Percentiles rank a stretch among this genome's conserved stretches.
phyloP scores from a whole-genome alignment of 2,888 invertebrate species.

The Acanthosepion pharaonis region DNA sequence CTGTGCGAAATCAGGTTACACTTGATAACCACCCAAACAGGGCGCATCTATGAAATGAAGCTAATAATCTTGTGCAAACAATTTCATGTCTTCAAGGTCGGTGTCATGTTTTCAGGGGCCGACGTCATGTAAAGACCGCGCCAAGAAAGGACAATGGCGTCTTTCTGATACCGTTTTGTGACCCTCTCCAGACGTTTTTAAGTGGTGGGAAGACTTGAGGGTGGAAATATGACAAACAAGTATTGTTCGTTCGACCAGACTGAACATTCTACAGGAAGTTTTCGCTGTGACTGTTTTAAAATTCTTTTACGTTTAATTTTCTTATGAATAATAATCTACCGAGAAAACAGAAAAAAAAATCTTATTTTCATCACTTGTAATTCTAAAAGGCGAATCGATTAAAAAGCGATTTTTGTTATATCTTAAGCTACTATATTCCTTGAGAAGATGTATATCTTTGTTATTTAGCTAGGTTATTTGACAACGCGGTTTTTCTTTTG shows the following conservation, averaged over 20 bases:
- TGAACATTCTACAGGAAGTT: neutral
- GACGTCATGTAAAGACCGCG: neutral
- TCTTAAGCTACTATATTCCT: too few relatives aligned
- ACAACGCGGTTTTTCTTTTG: too few relatives aligned
- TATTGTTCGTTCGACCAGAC: neutral
- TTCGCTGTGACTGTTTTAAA: neutral
- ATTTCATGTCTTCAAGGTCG: neutral
- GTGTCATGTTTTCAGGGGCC: neutral
- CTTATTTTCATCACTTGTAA: too few relatives aligned
- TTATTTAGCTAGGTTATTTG: too few relatives aligned
- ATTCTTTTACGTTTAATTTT: neutral
- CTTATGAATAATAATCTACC: neutral
- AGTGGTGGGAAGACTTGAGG: neutral
- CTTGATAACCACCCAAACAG: neutral
- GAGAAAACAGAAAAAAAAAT: too few relatives aligned
- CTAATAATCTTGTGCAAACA: neutral
- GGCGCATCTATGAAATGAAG: neutral
- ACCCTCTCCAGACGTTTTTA: neutral
- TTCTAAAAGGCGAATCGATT: too few relatives aligned
- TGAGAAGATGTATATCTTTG: too few relatives aligned
- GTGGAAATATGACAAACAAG: neutral
- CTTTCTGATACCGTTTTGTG: neutral
- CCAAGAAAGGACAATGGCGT: neutral
- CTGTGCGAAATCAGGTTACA: neutral
- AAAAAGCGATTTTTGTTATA: too few relatives aligned